These are phyloP conservation scores for Rhynchomys soricoides DNA, from an alignment of 2,113 vertebrate species.

Conservation along the genomic window DNA sequence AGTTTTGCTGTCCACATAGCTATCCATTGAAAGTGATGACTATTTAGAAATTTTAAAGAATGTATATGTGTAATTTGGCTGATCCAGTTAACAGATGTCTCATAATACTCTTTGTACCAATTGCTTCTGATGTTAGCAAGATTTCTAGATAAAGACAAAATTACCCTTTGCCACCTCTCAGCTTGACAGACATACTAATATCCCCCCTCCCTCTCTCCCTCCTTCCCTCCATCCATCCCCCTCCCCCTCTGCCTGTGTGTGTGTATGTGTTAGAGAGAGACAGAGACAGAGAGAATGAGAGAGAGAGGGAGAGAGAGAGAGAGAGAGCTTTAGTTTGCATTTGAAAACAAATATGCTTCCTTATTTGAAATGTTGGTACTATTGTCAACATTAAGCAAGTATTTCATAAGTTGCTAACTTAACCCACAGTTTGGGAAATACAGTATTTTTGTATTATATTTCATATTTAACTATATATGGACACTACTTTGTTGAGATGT, in stretches of 20 bases:
- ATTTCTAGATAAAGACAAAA: slow-evolving; percentile 65
- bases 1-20: slow-evolving; percentile 72
- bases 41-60: slow-evolving; percentile 68
- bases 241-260: neutral
- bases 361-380: slow-evolving; percentile 29
- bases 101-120: slow-evolving; percentile 65
- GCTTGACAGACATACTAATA: slow-evolving; percentile 8
- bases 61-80: slow-evolving; percentile 55
- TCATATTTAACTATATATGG: neutral
- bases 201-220: neutral
- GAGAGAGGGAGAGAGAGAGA: too few relatives aligned
- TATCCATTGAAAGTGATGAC: slow-evolving; percentile 64
- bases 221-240: neutral
- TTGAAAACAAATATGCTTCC: neutral
- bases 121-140: slow-evolving; percentile 62
- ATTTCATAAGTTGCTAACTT: slow-evolving; percentile 60
- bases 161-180: slow-evolving; percentile 53
- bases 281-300: neutral
- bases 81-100: slow-evolving; percentile 54
- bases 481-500: neutral
- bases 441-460: neutral
- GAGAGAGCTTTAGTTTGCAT: slow-evolving; percentile 43
- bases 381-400: slow-evolving; percentile 55
- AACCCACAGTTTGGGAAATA: neutral
- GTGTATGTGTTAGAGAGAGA: neutral